Base-by-base conservation (phyloP, 1,140 invertebrate species). In the Drosophila ambigua region DNA sequence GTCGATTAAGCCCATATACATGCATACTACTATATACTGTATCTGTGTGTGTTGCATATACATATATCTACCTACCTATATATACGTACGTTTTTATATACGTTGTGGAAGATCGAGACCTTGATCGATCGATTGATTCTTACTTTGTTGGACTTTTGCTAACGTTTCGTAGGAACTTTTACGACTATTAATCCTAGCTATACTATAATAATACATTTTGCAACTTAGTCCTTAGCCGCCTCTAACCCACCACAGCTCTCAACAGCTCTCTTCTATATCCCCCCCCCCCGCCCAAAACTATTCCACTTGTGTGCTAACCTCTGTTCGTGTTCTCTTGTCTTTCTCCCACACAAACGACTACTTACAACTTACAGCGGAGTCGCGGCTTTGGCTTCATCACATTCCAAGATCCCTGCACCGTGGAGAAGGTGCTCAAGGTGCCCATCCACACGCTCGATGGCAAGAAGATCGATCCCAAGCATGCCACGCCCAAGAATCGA, bases 351-450 rank as follows among this genome's bases (percentile, higher is more conserved):
- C 5, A 53, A 54, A 13, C 24, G 9, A 13, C 35, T 4, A 28
- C 5, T 16, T 6, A 35, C 23, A 52, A 74, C 90, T 94, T 94
- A 91, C 94, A 98, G 97, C 95, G 97, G 92, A 97, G 96, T 94
- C 95, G 97, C 82, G 97, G 97, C 80, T 98, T 98, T 93, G 97
- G 97, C 79, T 98, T 98, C 93, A 98, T 98, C 90, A 98, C 97
- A 90, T 98, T 98, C 93, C 95, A 96, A 90, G 97, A 98, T 92
- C 95, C 97, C 39, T 94, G 95, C 67, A 97, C 96, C 90, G 97
- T 98, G 58, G 96, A 97, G 92, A 97, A 97, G 92, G 97, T 98
- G 53, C 94, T 98, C 52, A 96, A 96, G 92, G 96, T 96, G 78
- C 97, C 97, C 55, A 96, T 97, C 68, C 97, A 98, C 94, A 97